Base-by-base conservation (phyloP, 2,888 invertebrate genomes). In the Erebia palarica region DNA sequence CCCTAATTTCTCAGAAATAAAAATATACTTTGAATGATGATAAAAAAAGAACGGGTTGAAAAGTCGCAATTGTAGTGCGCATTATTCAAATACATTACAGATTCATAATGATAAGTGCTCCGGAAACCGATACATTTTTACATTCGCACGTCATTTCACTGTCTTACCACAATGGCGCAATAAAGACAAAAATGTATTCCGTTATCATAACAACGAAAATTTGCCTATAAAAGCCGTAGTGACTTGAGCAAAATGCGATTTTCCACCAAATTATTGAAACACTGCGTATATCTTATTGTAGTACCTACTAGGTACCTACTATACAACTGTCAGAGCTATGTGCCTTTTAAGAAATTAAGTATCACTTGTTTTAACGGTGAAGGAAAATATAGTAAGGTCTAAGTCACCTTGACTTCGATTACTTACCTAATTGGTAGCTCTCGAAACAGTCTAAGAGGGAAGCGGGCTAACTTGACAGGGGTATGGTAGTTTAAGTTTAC, bases 101-200 rank as follows among this genome's bases (percentile, higher is more conserved):
- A 27, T 73, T 73, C 69, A 74, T 76, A 79, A 76, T 76, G 78
- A 78, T 76, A 76, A 78, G 74, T 76, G 78, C 73, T 73, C 65
- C 81, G 82, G 83, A 83, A 89, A 89, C 88, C 80, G 89, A 84
- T 88, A 88, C 86, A 89, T 88, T 90, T 87, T 89, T 85, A 85
- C 84, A 83, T 84, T 82, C 80, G 81, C 81, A 80, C 73, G 77
- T 77, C 77, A 76, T 75, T 79, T 79, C 79, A 78, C 76, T 76
- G 79, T 75, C 81, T 82, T 81, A 82, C 81, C 80, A 75, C 69
- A 75, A 75, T 71, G 44, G 69, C 72, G 65, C 51, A 64, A 67
- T 70, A 63, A 72, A 70, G 67, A 61, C 60, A 53, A 72, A 70
- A 72, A 72, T 66, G 66, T 67, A 63, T 64, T 63, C 44, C 44